phyloP scores from a whole-genome alignment of 1,140 invertebrate genomes.

The Chymomyza costata region DNA sequence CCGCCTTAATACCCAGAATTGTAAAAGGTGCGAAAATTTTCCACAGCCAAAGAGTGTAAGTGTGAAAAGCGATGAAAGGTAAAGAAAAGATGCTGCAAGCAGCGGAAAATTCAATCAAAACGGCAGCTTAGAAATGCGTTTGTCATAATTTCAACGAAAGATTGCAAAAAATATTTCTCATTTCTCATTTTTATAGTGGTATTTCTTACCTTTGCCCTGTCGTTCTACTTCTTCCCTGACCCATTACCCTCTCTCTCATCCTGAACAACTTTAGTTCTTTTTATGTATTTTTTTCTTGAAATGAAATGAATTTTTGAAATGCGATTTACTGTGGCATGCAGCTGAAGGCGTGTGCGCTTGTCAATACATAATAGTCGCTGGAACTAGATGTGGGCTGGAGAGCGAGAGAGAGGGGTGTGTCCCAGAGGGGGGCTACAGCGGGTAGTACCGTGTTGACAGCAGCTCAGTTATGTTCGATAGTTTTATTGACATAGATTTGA shows the following conservation, averaged over 20 bases:
- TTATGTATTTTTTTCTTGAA: slow-evolving; percentile 29
- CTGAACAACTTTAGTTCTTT: slow-evolving; percentile 17
- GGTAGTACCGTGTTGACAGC: slow-evolving; percentile 35
- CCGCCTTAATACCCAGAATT: slow-evolving; percentile 1
- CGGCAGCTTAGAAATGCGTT: slow-evolving; percentile 69
- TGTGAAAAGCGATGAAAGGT: too few species aligned
- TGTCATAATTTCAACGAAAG: slow-evolving; percentile 69
- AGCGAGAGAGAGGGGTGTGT: not conserved
- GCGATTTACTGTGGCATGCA: slow-evolving; percentile 37
- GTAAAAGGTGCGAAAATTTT: too few species aligned
- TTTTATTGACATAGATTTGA: slow-evolving; percentile 62
- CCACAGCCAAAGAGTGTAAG: too few species aligned
- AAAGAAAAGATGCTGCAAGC: too few species aligned
- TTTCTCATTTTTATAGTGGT: slow-evolving; percentile 43
- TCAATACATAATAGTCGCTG: not conserved
- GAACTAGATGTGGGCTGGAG: not conserved
- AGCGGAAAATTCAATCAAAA: slow-evolving; percentile 61
- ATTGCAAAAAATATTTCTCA: slow-evolving; percentile 63
- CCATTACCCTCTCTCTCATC: too few species aligned
- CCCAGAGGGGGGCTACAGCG: not conserved
- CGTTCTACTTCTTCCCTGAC: too few species aligned
- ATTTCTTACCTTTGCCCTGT: slow-evolving; percentile 10
- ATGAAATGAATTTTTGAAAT: slow-evolving; percentile 63
- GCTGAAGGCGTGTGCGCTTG: slow-evolving; percentile 19
- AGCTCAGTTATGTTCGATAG: slow-evolving; percentile 41